Conservation (phyloP, 2,113 vertebrate species). For the Cinclus cinclus region DNA sequence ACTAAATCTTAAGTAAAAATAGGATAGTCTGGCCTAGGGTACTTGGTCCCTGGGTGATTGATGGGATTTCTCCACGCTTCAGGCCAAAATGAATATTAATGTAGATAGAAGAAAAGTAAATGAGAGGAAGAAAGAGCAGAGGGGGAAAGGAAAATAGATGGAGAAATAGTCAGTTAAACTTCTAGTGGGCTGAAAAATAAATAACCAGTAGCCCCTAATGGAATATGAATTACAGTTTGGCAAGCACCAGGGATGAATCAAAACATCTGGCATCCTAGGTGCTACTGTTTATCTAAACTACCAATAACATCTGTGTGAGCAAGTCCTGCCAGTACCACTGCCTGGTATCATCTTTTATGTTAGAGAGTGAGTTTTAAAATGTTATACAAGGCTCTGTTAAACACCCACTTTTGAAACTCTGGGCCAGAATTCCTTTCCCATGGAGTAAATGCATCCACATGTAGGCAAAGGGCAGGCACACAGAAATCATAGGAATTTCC, state of each 20-base stretch:
- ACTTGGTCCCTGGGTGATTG: constrained; percentile 4
- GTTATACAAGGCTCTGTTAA: not conserved
- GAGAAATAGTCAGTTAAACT: constrained; percentile 9
- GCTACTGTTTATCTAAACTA: constrained; percentile 53
- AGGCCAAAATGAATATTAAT: constrained; percentile 16
- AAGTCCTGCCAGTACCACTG: constrained; percentile 20
- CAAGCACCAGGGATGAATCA: constrained; percentile 26
- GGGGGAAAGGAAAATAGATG: not conserved
- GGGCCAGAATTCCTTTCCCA: not conserved
- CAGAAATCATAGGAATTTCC: not conserved
- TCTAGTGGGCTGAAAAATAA: constrained; percentile 52
- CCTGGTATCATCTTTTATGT: not conserved
- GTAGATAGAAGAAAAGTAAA: constrained; percentile 1
- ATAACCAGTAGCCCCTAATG: constrained; percentile 8
- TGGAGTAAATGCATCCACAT: not conserved
- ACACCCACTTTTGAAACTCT: not conserved
- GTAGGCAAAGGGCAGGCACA: not conserved
- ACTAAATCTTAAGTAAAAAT: constrained; percentile 46
- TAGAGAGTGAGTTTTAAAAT: not conserved
- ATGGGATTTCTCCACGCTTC: not conserved
- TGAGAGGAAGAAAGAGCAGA: not conserved
- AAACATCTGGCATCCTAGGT: constrained; percentile 71
- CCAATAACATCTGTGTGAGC: constrained; percentile 58
- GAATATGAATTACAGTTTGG: constrained; percentile 64
- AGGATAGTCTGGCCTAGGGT: constrained; percentile 22